These are phyloP conservation scores for Ennomos fuscantarius DNA, from an alignment of 2,888 invertebrate genomes.

Conservation along the genomic window DNA sequence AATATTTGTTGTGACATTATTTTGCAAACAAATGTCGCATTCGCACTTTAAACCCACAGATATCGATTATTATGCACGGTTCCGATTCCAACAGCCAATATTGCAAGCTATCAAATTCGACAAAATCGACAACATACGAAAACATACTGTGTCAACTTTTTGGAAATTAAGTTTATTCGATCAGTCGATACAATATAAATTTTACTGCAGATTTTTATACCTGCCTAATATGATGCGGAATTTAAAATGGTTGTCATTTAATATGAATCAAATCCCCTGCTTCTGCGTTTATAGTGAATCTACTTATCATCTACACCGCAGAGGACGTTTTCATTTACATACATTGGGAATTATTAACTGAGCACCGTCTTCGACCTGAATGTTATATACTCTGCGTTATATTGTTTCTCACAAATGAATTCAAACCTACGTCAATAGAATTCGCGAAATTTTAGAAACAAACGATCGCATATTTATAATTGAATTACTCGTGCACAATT, in stretches of 20 bases:
- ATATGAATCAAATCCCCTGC: too few relatives aligned
- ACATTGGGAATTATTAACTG: too few relatives aligned
- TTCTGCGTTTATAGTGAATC: too few relatives aligned
- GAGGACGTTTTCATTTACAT: too few relatives aligned
- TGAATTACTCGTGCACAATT: too few relatives aligned
- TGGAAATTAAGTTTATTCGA: conserved; percentile 12
- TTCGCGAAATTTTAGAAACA: neutral
- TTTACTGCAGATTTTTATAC: neutral
- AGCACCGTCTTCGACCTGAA: too few relatives aligned
- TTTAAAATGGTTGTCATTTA: too few relatives aligned
- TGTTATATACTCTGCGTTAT: neutral
- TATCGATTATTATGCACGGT: conserved; percentile 9
- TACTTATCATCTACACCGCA: too few relatives aligned
- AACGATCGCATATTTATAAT: too few relatives aligned
- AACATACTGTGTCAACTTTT: conserved; percentile 9
- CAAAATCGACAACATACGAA: conserved; percentile 9
- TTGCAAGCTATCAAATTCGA: conserved; percentile 17
- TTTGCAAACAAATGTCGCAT: conserved; percentile 23
- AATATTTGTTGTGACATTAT: conserved; percentile 25
- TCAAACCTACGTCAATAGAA: neutral
- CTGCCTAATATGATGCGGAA: too few relatives aligned
- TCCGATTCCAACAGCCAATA: conserved; percentile 17
- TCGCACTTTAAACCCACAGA: conserved; percentile 10
- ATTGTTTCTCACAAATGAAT: neutral
- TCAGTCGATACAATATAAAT: conserved; percentile 1